Base-by-base conservation (phyloP, 1,140 invertebrate genomes). In the Lerema accius region DNA sequence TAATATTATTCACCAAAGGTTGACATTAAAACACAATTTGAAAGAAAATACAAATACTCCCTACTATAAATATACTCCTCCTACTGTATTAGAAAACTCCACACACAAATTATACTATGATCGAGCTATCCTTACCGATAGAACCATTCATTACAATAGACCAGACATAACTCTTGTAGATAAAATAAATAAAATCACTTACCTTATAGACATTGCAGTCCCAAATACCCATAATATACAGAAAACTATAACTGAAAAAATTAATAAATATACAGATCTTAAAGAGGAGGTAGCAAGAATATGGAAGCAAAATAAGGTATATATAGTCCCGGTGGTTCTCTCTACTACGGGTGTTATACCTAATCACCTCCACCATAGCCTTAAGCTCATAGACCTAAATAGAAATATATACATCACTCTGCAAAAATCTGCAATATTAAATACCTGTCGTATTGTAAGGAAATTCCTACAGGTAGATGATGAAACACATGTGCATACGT, bases 271-370 rank as follows among this genome's bases (percentile, higher is more conserved):
- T 28, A 26, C 39, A 43, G 65, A 67, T 0, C 28, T 67, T 9
- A 51, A 43, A 55, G 49, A 61, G 14, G 50, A 69, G 61, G 14
- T 67, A 9, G 46, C 11, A 0, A 40, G 49, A 60, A 53, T 59
- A 2, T 63, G 61, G 60, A 42, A 17, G n/a, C 42, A 42, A 28
- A 11, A 63, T 23, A 53, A 50, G 28, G 60, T 67, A 0, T 26
- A 23, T 0, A 53, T 59, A 37, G 65, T 67, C 0, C 66, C 66
- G 0, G 42, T 68, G 16, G 55, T 68, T 7, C 1, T 68, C 3
- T 68, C 60, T 11, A 55, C 60, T 4, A 68, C 66, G 3, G 66
- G 66, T 0, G 49, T 68, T 13, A 49, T 68, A 0, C 61, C 48
- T n/a, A 35, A 35, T 0, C 13, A 35, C 16, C 13, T 50, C 1